Evolutionary conservation across 2,113 vertebrate genomes (phyloP).

Genomic region (Sardina pilchardus): DNA sequence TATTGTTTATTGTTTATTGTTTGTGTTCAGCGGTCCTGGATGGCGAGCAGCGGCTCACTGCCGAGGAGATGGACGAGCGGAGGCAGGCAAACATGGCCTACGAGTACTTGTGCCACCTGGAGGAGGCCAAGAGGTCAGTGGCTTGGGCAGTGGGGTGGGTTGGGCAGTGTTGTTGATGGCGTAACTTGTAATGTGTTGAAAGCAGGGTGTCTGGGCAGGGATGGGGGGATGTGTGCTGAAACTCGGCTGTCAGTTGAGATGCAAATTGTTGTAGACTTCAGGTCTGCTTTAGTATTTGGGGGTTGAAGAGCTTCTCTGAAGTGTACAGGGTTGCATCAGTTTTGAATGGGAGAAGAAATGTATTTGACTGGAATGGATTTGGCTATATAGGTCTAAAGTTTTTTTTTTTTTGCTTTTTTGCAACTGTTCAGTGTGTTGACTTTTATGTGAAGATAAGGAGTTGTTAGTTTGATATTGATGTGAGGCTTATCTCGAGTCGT

Average conservation of each 20-base stretch:
- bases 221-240: neutral
- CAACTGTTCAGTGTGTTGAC: neutral
- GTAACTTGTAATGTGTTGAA: neutral
- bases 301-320: neutral
- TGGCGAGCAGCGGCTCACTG: conserved; percentile 90
- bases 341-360: neutral
- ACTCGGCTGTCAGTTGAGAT: neutral
- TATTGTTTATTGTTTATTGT: too few species aligned
- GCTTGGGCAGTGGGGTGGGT: neutral
- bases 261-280: neutral
- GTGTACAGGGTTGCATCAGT: neutral
- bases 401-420: neutral
- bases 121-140: conserved; percentile 93
- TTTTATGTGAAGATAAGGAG: neutral
- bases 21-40: conserved; percentile 87
- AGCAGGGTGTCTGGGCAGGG: neutral
- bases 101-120: conserved; percentile 96
- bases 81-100: conserved; percentile 97
- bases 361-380: neutral
- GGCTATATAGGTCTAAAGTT: neutral
- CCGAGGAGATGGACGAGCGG: conserved; percentile 98
- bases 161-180: neutral
- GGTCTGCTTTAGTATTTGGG: neutral
- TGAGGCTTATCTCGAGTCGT: neutral
- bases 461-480: neutral